phyloP scores from a whole-genome alignment of 2,797 vertebrate genomes.

The Alauda arvensis region DNA sequence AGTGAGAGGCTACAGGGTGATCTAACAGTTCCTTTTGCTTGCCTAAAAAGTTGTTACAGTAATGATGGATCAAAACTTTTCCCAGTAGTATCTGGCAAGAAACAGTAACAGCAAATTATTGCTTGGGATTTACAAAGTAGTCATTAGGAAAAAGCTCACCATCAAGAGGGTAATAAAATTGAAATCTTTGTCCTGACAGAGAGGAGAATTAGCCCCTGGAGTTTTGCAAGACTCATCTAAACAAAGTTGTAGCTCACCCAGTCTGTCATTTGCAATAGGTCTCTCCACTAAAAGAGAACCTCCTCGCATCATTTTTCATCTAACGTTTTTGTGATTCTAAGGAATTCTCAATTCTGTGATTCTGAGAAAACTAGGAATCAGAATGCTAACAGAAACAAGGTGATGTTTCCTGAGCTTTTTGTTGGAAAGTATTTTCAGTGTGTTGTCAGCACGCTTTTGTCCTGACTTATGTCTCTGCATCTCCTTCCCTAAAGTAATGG shows the following conservation, averaged over 20 bases:
- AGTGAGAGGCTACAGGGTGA: not conserved
- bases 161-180: not conserved
- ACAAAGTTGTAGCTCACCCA: not conserved
- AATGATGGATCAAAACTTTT: not conserved
- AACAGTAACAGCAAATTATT: not conserved
- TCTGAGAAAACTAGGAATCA: not conserved
- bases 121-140: not conserved
- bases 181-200: not conserved
- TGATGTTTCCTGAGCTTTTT: not conserved
- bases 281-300: not conserved
- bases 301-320: not conserved
- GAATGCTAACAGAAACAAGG: not conserved
- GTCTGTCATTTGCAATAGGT: not conserved
- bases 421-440: not conserved
- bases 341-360: not conserved
- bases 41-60: not conserved
- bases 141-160: accelerated
- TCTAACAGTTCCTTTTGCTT: not conserved
- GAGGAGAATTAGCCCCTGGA: not conserved
- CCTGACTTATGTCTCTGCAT: not conserved
- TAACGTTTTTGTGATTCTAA: not conserved
- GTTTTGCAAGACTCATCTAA: not conserved
- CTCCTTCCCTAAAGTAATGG: not conserved
- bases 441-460: not conserved
- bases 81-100: not conserved